Evolutionary conservation across 2,888 invertebrate species (phyloP).

Genomic region (Drosophila suboccidentalis): DNA sequence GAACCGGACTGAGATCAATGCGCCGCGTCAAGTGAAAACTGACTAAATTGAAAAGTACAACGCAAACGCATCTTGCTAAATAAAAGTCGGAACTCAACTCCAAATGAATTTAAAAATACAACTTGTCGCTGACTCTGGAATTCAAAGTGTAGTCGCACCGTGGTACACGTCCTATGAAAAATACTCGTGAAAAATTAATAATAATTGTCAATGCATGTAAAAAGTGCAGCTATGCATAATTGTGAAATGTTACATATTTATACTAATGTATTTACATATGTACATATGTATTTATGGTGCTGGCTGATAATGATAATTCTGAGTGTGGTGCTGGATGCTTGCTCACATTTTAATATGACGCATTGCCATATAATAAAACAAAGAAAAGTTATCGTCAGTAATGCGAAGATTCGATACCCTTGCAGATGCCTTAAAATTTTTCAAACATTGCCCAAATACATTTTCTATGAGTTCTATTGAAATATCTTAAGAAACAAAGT

Average conservation of each 20-base stretch:
- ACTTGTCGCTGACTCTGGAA: conserved; percentile 27
- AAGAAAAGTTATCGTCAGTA: background rate
- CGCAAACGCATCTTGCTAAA: conserved; percentile 26
- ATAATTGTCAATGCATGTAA: background rate
- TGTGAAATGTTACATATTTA: conserved; percentile 1
- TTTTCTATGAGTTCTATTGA: background rate
- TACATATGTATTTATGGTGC: background rate
- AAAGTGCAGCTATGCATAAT: background rate
- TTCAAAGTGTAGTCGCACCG: conserved; percentile 36
- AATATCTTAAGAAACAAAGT: background rate
- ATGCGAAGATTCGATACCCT: background rate
- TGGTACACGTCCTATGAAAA: conserved; percentile 23
- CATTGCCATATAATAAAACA: conserved; percentile 10
- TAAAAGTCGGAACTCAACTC: conserved; percentile 11
- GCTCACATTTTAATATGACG: conserved; percentile 24
- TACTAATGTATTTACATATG: conserved; percentile 8
- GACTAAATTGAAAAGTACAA: conserved; percentile 31
- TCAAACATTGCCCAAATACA: too few species aligned
- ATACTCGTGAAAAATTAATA: background rate
- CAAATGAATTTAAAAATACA: conserved; percentile 54
- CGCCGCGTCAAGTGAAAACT: conserved; percentile 44
- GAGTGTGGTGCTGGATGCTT: conserved; percentile 2
- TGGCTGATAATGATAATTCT: conserved; percentile 31
- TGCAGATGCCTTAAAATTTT: background rate
- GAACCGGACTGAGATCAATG: conserved; percentile 40